These are phyloP conservation scores for Chamaetylas fuelleborni DNA, from an alignment of 2,113 vertebrate genomes.

Conservation along the genomic window DNA sequence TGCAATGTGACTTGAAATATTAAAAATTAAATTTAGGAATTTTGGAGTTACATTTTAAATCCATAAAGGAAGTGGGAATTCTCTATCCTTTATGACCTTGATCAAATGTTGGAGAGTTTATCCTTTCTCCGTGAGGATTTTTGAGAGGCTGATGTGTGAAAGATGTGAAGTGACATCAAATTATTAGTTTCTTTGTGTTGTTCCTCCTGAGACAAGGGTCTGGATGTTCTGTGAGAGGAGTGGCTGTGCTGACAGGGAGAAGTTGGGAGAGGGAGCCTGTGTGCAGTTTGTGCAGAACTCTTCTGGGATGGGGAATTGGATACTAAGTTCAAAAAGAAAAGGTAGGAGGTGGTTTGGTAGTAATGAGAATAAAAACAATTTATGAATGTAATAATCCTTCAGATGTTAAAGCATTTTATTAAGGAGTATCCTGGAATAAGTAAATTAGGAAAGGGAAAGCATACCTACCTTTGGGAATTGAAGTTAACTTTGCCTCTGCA, in stretches of 20 bases:
- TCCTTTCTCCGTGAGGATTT: neutral
- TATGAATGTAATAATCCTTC: neutral
- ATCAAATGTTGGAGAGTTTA: neutral
- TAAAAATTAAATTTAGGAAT: neutral
- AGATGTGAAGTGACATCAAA: neutral
- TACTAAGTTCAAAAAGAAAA: neutral
- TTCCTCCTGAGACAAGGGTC: neutral
- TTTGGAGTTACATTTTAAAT: neutral
- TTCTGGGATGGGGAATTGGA: rapidly evolving
- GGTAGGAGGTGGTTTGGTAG: neutral
- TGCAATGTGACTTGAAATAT: neutral
- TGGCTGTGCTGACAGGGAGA: neutral
- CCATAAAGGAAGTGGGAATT: neutral
- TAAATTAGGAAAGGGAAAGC: neutral
- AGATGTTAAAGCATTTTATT: neutral
- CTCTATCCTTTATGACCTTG: neutral
- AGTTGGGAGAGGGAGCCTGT: neutral
- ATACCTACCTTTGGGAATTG: constrained; percentile 97
- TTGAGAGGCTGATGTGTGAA: neutral
- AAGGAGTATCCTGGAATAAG: neutral
- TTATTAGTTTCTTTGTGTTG: neutral
- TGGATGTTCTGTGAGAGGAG: neutral
- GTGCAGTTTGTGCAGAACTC: neutral
- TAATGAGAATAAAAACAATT: neutral
- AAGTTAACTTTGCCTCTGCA: constrained; percentile 90